These are phyloP conservation scores for Sus scrofa DNA, from an alignment of 2,113 vertebrate species.

Conservation along the genomic window T2T-Sscrofa CM000824.6:209487501-209488000, in stretches of 20 bases:
- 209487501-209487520: not conserved
- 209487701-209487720: not conserved
- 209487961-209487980: not conserved
- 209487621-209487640: not conserved
- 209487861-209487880: not conserved
- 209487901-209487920: not conserved
- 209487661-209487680: not conserved
- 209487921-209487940: not conserved
- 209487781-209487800: slow-evolving; percentile 22
- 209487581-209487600: not conserved
- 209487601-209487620: not conserved
- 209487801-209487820: not conserved
- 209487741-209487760: not conserved
- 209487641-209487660: not conserved
- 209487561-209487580: not conserved
- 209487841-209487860: not conserved
- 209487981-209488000: not conserved
- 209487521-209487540: not conserved
- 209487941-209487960: not conserved
- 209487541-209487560: too few species aligned
- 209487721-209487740: not conserved
- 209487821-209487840: not conserved
- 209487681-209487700: not conserved
- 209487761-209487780: not conserved
- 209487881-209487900: not conserved